Percentiles rank a stretch among this genome's conserved stretches.
phyloP scores from a whole-genome alignment of 2,113 vertebrate genomes.

The Clupea harengus region DNA sequence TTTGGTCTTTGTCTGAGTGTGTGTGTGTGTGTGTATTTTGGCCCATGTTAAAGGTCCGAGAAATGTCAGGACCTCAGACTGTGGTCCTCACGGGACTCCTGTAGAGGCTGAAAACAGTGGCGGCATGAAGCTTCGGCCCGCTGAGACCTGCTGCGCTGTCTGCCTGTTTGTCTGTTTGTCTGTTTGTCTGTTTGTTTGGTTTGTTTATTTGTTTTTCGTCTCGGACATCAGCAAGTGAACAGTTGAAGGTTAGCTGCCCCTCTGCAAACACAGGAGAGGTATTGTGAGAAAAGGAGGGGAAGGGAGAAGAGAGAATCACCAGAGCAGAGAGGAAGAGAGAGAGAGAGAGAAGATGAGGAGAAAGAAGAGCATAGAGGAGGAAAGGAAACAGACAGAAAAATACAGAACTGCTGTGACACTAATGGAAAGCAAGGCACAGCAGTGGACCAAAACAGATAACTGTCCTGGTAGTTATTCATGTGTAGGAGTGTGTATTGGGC shows the following conservation, averaged over 20 bases:
- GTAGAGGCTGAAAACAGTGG: neutral
- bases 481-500: too few species aligned
- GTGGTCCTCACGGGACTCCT: neutral
- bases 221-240: neutral
- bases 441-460: neutral
- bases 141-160: neutral
- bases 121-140: neutral
- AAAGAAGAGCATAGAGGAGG: neutral
- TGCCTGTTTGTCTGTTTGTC: neutral
- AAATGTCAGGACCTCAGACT: constrained; percentile 2
- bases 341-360: neutral
- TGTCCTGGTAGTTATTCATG: neutral
- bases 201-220: neutral
- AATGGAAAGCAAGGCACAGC: neutral
- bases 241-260: neutral
- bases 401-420: neutral
- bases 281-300: neutral
- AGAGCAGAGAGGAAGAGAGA: neutral
- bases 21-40: neutral
- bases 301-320: neutral
- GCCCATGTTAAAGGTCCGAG: neutral
- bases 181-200: too few species aligned
- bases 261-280: neutral
- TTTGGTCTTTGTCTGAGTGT: neutral
- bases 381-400: neutral